Evolutionary conservation across 1,140 invertebrate species (phyloP).

Genomic region (Cyclina sinensis): DNA sequence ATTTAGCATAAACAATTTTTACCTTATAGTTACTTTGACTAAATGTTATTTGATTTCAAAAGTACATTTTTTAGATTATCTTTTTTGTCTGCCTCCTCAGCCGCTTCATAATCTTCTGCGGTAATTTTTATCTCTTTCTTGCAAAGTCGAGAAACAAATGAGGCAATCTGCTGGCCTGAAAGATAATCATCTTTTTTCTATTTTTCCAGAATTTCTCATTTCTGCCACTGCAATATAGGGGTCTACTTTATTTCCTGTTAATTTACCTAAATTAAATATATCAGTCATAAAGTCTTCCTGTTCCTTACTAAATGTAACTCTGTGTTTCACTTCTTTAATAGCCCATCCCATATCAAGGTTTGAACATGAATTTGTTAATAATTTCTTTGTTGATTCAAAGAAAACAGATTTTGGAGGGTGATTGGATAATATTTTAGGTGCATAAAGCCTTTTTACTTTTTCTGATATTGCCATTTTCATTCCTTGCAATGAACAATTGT

Average conservation of each 20-base stretch:
- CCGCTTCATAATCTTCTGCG: not conserved
- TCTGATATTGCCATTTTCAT: not conserved
- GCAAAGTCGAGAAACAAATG: not conserved
- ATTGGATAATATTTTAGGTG: too few relatives aligned
- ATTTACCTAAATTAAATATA: not conserved
- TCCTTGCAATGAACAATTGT: not conserved
- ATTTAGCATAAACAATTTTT: too few relatives aligned
- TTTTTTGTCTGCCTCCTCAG: not conserved
- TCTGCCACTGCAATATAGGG: not conserved
- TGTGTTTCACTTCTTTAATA: not conserved
- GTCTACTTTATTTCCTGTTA: not conserved
- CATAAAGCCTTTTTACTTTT: not conserved
- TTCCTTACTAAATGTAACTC: not conserved
- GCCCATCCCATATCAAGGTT: not conserved
- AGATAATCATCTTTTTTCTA: not conserved
- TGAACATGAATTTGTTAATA: too few relatives aligned
- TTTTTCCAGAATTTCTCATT: not conserved
- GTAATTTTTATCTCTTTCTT: not conserved
- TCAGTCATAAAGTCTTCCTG: not conserved
- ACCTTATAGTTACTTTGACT: too few relatives aligned
- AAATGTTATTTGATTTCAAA: too few relatives aligned
- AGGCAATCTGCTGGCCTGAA: not conserved
- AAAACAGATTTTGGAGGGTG: too few relatives aligned
- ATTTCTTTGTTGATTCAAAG: too few relatives aligned
- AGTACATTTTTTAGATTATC: too few relatives aligned